Conservation (phyloP, 1,140 invertebrate species). For the Drosophila auraria region DNA sequence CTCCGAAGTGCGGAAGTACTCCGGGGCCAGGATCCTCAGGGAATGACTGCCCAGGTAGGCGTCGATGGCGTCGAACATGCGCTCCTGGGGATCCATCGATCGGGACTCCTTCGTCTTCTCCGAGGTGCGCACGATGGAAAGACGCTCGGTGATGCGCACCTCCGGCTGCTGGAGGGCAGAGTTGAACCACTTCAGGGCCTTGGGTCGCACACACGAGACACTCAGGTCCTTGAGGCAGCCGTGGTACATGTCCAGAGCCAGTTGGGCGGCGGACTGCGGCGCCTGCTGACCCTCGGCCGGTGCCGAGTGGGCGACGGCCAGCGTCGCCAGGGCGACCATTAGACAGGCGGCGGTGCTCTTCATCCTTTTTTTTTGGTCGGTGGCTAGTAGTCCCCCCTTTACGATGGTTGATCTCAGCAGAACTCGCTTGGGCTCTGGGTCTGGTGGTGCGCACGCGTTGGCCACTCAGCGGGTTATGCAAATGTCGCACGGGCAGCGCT, state of each 20-base stretch:
- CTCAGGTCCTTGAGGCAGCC: conserved; percentile 88
- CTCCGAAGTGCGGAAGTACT: conserved; percentile 86
- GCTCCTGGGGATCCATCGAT: conserved; percentile 54
- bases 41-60: conserved; percentile 88
- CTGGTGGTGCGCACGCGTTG: conserved; percentile 67
- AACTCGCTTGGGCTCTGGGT: conserved; percentile 25
- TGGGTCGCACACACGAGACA: conserved; percentile 90
- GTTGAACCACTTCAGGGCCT: conserved; percentile 90
- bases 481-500: conserved; percentile 64
- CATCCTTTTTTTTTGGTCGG: conserved; percentile 56
- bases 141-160: conserved; percentile 90
- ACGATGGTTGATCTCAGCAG: neutral
- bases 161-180: conserved; percentile 88
- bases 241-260: conserved; percentile 88
- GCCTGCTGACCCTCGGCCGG: conserved; percentile 34
- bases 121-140: conserved; percentile 89
- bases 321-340: conserved; percentile 57
- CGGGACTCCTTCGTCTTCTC: conserved; percentile 61
- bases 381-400: neutral
- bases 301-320: conserved; percentile 52
- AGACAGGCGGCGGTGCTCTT: conserved; percentile 51
- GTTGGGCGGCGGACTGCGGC: conserved; percentile 86
- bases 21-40: conserved; percentile 88
- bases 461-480: conserved; percentile 83
- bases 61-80: conserved; percentile 88